A percentile compares a stretch with the other conserved stretches of the same genome.
Conservation (phyloP, 2,888 invertebrate species). For the Noctua janthina region DNA sequence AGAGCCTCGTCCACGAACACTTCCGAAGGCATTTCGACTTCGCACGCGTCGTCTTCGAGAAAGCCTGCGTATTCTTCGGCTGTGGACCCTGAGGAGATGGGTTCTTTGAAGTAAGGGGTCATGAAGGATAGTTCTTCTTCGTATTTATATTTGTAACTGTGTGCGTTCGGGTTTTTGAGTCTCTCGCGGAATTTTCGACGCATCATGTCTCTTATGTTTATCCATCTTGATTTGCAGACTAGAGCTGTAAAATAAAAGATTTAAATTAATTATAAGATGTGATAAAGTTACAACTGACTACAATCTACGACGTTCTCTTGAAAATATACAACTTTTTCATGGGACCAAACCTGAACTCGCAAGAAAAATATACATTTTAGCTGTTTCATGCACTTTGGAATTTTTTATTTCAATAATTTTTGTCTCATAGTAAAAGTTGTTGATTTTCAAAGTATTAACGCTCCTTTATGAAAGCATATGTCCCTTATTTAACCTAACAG, state of each 20-base stretch:
- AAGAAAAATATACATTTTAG: background rate
- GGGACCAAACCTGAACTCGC: background rate
- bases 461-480: background rate
- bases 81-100: conserved; percentile 34
- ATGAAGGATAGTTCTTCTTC: conserved; percentile 83
- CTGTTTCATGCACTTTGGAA: background rate
- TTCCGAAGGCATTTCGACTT: conserved; percentile 75
- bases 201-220: conserved; percentile 87
- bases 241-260: conserved; percentile 72
- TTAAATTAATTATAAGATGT: background rate
- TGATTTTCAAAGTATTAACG: background rate
- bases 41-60: conserved; percentile 72
- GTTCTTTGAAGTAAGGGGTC: conserved; percentile 80
- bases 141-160: conserved; percentile 83
- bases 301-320: background rate
- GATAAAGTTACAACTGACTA: background rate
- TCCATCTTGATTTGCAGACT: conserved; percentile 84
- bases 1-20: conserved; percentile 71
- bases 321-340: background rate
- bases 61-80: conserved; percentile 77
- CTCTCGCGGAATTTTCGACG: conserved; percentile 80
- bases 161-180: conserved; percentile 74
- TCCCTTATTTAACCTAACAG: background rate
- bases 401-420: background rate
- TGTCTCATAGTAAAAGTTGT: background rate